These are phyloP conservation scores for Eupithecia insigniata DNA, from an alignment of 2,888 invertebrate species.

Conservation along the genomic window DNA sequence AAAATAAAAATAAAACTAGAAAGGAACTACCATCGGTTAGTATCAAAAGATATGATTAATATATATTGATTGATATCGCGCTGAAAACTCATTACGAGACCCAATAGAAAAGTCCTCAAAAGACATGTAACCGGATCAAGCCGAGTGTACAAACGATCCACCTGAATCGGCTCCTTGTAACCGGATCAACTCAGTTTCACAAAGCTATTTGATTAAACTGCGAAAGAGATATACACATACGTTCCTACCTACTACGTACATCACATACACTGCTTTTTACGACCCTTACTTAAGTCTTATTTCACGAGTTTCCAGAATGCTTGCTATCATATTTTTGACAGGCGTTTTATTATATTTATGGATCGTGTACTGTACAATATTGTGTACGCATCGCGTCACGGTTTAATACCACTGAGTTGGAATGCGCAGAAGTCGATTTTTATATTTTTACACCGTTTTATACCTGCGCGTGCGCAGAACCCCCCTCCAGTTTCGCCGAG, in stretches of 20 bases:
- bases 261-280: background rate
- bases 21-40: background rate
- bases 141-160: constrained; percentile 22
- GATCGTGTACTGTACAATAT: too few relatives aligned
- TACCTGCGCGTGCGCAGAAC: too few relatives aligned
- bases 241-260: background rate
- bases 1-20: background rate
- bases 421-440: too few relatives aligned
- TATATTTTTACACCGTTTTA: too few relatives aligned
- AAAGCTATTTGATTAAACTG: constrained; percentile 23
- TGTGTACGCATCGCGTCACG: too few relatives aligned
- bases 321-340: constrained; percentile 11
- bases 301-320: background rate
- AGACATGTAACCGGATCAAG: background rate
- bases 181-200: constrained; percentile 17
- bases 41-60: too few relatives aligned
- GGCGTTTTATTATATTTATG: constrained; percentile 10
- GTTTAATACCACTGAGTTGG: too few relatives aligned
- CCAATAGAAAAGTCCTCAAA: background rate
- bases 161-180: constrained; percentile 30
- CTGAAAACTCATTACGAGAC: background rate
- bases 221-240: background rate
- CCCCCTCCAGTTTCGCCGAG: too few relatives aligned
- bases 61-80: background rate
- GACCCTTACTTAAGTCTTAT: constrained; percentile 6